Percentiles rank a stretch among this genome's conserved stretches.
These are phyloP conservation scores for Orchestia grillus DNA, from an alignment of 1,140 invertebrate species.

Conservation along the genomic window DNA sequence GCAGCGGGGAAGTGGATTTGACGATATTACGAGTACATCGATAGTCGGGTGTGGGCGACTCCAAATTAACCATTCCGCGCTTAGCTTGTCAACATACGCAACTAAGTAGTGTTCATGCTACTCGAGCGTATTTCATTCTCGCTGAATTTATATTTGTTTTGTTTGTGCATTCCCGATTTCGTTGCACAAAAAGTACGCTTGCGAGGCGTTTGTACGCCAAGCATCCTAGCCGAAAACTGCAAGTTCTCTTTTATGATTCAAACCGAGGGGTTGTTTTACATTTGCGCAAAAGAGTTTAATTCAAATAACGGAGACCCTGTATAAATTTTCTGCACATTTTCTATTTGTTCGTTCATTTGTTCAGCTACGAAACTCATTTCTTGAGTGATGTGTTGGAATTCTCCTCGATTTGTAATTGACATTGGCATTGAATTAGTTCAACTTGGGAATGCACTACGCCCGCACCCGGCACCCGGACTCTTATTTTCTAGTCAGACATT, in stretches of 20 bases:
- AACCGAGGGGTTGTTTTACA: not conserved
- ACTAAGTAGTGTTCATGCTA: too few relatives aligned
- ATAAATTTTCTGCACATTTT: not conserved
- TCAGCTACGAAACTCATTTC: not conserved
- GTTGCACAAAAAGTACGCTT: not conserved
- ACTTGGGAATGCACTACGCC: not conserved
- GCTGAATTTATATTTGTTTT: not conserved
- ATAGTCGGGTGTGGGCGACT: too few relatives aligned
- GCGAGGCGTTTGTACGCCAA: not conserved
- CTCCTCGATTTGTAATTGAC: not conserved
- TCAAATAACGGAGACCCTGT: not conserved
- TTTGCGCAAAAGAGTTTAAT: not conserved
- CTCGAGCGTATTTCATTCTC: not conserved
- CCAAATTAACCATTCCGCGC: too few relatives aligned
- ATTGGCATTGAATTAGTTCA: not conserved
- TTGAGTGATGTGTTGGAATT: not conserved
- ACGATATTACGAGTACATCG: too few relatives aligned
- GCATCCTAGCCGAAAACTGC: not conserved
- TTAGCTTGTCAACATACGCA: too few relatives aligned
- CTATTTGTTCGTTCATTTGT: not conserved
- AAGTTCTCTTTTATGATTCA: not conserved
- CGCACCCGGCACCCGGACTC: too few relatives aligned
- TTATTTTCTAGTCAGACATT: not conserved
- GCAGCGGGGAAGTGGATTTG: too few relatives aligned
- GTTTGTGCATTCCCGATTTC: not conserved